A percentile compares a stretch with the other conserved stretches of the same genome.
Conservation (phyloP, 2,797 vertebrate genomes). For the Martes flavigula region DNA sequence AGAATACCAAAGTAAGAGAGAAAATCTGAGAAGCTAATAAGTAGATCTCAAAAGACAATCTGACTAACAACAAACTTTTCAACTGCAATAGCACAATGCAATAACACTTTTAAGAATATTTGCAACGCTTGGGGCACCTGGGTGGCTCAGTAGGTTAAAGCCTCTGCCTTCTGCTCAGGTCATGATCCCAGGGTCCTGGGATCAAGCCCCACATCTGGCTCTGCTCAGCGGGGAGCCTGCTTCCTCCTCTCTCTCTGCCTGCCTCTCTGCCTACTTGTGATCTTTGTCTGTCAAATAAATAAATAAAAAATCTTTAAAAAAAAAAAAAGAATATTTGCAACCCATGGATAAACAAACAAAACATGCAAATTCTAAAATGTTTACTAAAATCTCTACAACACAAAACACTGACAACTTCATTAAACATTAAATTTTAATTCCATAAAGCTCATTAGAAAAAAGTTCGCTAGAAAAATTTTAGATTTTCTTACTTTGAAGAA, state of each 20-base stretch:
- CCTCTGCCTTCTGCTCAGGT: no score
- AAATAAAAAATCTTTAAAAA: no score
- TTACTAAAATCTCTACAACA: background rate
- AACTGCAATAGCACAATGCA: background rate
- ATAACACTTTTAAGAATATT: background rate
- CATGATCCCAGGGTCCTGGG: no score
- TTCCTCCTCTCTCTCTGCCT: no score
- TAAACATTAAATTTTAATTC: background rate
- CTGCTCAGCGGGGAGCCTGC: no score
- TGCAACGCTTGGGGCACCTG: background rate
- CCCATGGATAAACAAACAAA: background rate
- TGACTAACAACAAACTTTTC: background rate
- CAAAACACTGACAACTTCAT: background rate
- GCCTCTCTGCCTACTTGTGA: no score
- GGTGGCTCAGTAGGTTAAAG: no score
- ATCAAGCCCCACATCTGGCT: no score
- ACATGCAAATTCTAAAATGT: background rate
- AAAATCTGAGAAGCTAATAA: background rate
- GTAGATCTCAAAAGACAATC: background rate
- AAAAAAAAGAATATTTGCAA: background rate
- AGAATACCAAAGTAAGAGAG: background rate
- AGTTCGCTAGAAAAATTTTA: conserved; percentile 3
- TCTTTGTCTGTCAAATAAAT: no score
- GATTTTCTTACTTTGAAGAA: background rate
- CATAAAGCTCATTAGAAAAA: background rate